phyloP scores from a whole-genome alignment of 2,797 vertebrate species.

The Diplodus sargus region DNA sequence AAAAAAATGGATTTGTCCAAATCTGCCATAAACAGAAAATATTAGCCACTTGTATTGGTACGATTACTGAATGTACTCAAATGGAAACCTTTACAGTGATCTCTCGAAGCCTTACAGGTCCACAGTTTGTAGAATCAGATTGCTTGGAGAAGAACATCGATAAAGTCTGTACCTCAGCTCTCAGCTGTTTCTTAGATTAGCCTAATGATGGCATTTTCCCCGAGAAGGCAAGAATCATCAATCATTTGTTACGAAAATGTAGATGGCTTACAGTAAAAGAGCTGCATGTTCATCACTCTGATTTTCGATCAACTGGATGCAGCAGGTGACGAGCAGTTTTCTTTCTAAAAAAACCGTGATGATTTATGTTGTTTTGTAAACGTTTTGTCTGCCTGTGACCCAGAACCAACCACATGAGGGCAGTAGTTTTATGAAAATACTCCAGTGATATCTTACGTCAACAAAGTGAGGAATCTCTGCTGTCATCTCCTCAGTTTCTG shows the following conservation, averaged over 20 bases:
- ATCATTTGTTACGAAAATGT: slow-evolving; percentile 36
- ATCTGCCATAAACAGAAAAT: neutral
- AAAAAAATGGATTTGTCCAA: too few species aligned
- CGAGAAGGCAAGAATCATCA: slow-evolving; percentile 30
- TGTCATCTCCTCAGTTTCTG: slow-evolving; percentile 36
- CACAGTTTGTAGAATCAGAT: slow-evolving; percentile 14
- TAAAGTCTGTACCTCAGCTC: slow-evolving; percentile 32
- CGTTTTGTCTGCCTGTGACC: slow-evolving; percentile 14
- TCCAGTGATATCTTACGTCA: slow-evolving; percentile 24
- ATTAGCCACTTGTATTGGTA: neutral
- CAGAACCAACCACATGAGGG: slow-evolving; percentile 50
- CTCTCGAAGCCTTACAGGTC: neutral
- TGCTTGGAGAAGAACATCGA: slow-evolving; percentile 35
- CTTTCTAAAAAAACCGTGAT: neutral
- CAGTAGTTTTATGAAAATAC: slow-evolving; percentile 47
- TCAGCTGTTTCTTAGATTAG: slow-evolving; percentile 63
- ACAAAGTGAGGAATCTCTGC: slow-evolving; percentile 43
- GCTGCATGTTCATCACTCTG: neutral
- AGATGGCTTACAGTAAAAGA: slow-evolving; percentile 4
- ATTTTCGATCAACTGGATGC: neutral
- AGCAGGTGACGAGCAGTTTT: neutral
- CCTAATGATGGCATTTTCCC: slow-evolving; percentile 39
- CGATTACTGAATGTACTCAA: neutral
- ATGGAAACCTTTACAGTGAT: neutral
- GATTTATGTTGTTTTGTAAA: neutral